These are phyloP conservation scores for Malurus cyaneus DNA, from an alignment of 2,113 vertebrate genomes.

Conservation along the genomic window DNA sequence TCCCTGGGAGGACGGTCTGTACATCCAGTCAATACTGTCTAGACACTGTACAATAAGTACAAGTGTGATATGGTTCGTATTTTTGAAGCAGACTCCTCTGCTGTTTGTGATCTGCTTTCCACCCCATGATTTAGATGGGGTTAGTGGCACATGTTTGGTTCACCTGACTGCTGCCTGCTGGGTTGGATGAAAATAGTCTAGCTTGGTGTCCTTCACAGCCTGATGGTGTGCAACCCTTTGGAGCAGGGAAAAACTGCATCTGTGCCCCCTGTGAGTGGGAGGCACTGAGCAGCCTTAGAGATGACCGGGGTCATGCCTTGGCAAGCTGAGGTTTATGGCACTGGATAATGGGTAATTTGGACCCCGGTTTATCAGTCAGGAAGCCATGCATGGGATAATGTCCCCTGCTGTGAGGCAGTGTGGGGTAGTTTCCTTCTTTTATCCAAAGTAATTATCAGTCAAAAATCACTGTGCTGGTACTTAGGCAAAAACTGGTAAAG, in stretches of 20 bases:
- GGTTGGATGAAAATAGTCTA: background rate
- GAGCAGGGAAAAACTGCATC: background rate
- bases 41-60: background rate
- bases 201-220: background rate
- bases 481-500: background rate
- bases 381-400: background rate
- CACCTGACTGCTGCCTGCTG: background rate
- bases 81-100: background rate
- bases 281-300: background rate
- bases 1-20: background rate
- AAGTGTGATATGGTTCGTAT: background rate
- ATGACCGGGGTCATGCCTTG: background rate
- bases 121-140: fast-evolving
- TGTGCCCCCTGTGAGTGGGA: background rate
- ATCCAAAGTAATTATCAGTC: background rate
- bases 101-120: background rate
- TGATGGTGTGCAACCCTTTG: fast-evolving
- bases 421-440: background rate
- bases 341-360: no score
- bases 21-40: background rate
- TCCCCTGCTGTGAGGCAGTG: background rate
- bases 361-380: background rate
- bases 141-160: fast-evolving
- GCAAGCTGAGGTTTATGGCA: background rate
- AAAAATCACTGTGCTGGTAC: background rate